phyloP scores from a whole-genome alignment of 1,140 invertebrate species.

The Mya arenaria region DNA sequence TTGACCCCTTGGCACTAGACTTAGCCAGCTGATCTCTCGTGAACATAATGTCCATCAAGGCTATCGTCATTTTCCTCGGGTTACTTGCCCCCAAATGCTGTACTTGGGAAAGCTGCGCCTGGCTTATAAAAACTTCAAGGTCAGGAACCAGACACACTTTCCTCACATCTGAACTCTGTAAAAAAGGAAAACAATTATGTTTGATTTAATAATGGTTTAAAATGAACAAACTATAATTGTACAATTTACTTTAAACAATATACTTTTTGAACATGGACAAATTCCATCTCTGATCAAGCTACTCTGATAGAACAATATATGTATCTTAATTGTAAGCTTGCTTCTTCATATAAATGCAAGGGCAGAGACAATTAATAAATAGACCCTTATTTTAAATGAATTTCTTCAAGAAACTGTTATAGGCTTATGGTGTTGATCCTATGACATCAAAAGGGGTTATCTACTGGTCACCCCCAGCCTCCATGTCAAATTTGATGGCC shows the following conservation, averaged over 20 bases:
- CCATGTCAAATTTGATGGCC: not conserved
- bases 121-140: constrained; percentile 1
- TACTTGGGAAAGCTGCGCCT: constrained; percentile 31
- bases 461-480: not conserved
- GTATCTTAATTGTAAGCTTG: not conserved
- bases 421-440: not conserved
- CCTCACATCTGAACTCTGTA: constrained; percentile 28
- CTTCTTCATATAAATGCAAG: not conserved
- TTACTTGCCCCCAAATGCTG: constrained; percentile 13
- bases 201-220: not conserved
- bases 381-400: not conserved
- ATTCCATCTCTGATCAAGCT: not conserved
- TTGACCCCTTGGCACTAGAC: constrained; percentile 42
- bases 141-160: constrained; percentile 21
- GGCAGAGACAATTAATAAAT: not conserved
- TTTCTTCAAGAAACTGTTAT: not conserved
- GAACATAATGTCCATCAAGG: constrained; percentile 24
- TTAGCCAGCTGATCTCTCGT: constrained; percentile 32
- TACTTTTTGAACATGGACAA: not conserved
- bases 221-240: no score
- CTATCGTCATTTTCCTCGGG: constrained; percentile 26
- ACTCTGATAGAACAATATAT: not conserved
- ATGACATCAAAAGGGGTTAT: not conserved
- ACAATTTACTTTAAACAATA: not conserved
- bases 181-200: constrained; percentile 1